These are phyloP conservation scores for Corythaeola cristata DNA, from an alignment of 2,113 vertebrate species.

Conservation along the genomic window DNA sequence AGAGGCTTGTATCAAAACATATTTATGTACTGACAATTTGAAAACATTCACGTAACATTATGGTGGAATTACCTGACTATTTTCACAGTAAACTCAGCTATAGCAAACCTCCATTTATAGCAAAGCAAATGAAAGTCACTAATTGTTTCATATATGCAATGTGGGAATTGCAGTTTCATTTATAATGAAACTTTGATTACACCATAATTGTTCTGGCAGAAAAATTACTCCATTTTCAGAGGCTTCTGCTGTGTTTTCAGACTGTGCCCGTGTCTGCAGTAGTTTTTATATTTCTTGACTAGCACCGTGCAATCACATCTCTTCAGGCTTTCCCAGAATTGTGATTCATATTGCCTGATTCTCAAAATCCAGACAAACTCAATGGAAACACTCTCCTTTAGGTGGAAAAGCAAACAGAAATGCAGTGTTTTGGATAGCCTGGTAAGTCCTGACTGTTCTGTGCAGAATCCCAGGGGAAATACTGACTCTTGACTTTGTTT, in stretches of 20 bases:
- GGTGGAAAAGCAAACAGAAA: slow-evolving; percentile 1
- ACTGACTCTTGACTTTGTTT: background rate
- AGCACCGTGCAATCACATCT: background rate
- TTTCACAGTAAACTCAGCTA: background rate
- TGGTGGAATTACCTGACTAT: background rate
- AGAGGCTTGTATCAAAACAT: background rate
- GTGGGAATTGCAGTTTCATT: slow-evolving; percentile 61
- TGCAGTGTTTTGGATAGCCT: background rate
- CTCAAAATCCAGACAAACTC: slow-evolving; percentile 16
- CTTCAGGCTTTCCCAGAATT: slow-evolving; percentile 22
- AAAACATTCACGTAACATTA: background rate
- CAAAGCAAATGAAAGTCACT: slow-evolving; percentile 40
- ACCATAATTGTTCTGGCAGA: slow-evolving; percentile 42
- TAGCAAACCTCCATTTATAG: background rate
- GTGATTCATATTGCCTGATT: slow-evolving; percentile 9
- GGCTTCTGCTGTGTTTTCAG: slow-evolving; percentile 47
- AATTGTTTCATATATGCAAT: slow-evolving; percentile 63
- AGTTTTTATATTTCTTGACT: slow-evolving; percentile 30
- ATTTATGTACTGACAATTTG: background rate
- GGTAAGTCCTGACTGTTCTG: background rate
- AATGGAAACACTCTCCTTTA: background rate
- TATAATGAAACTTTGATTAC: slow-evolving; percentile 61
- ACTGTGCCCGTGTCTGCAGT: background rate
- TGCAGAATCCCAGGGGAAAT: background rate
- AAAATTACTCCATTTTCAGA: slow-evolving; percentile 24